Conservation (phyloP, 2,797 vertebrate species). For the Gymnothorax reevesii region DNA sequence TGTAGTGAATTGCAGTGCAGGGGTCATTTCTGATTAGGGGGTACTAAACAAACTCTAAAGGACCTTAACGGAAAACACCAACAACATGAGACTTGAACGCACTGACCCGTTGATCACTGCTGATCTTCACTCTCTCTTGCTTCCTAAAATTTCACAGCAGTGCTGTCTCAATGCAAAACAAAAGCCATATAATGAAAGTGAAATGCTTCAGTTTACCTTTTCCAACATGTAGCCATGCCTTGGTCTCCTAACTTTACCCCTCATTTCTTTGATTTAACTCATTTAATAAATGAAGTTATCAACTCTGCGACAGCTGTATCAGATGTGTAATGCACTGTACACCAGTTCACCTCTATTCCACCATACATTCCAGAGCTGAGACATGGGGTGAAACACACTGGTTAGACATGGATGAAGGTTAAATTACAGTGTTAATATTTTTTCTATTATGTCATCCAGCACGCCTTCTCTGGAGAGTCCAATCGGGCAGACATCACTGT, state of each 20-base stretch:
- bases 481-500: constrained; percentile 63
- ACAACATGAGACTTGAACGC: neutral
- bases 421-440: constrained; percentile 36
- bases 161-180: constrained; percentile 58
- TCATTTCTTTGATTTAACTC: constrained; percentile 66
- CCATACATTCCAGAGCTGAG: neutral
- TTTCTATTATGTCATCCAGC: constrained; percentile 35
- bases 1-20: neutral
- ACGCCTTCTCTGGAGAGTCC: constrained; percentile 61
- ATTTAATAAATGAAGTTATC: neutral
- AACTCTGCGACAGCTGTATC: neutral
- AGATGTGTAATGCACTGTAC: neutral
- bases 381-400: neutral
- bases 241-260: constrained; percentile 65
- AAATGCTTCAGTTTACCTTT: constrained; percentile 83
- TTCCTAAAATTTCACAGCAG: constrained; percentile 79
- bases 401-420: constrained; percentile 29
- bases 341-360: neutral
- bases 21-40: neutral
- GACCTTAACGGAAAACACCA: neutral
- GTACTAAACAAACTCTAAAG: neutral
- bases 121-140: neutral
- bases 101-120: neutral
- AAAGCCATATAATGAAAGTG: neutral
- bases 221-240: neutral